Base-by-base conservation (phyloP, 2,113 vertebrate genomes). In the Phaethornis superciliosus region DNA sequence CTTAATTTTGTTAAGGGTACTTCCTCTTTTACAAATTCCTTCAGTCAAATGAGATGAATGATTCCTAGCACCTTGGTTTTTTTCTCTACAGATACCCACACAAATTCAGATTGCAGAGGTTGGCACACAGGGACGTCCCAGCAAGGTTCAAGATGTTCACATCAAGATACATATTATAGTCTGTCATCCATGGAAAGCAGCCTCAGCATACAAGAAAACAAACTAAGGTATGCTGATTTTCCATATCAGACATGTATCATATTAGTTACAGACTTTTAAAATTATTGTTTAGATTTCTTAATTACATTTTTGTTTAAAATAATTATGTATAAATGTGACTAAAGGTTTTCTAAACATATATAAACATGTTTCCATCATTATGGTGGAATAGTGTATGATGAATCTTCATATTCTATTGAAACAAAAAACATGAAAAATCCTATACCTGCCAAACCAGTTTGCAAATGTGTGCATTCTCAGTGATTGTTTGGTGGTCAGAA, bases 221-320 rank as follows among this genome's bases (percentile, higher is more conserved):
- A 81, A n/a, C 32, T 22, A 47, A 97, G 95, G 94, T 97, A 96
- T 82, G 81, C 70, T 44, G 24, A 26, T 44, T 51, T 54, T 5
- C 85, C 20, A 9, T 60, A 23, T 56, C n/a, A 59, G 30, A 24
- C 10, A 18, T 12, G 3, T 52, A 40, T 78, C 9, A 17, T 55
- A 42, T 13, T 4, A 6, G 19, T 35, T 40, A 13, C 20, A 55
- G 9, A 6, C 42, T 27, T n/a, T 8, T 28, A 33, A 59, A 35
- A 12, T 18, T 21, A 40, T 10, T 30, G n/a, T 63, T 22, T 0
- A 4, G 18, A 23, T 19, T 21, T 44, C 11, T 35, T 47, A 10
- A 47, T 56, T 26, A 35, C 7, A 6, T 12, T 6, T n/a, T n/a
- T n/a, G n/a, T n/a, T n/a, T n/a, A n/a, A n/a, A n/a, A n/a, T n/a